phyloP scores from a whole-genome alignment of 2,797 vertebrate species.

The Fratercula arctica region DNA sequence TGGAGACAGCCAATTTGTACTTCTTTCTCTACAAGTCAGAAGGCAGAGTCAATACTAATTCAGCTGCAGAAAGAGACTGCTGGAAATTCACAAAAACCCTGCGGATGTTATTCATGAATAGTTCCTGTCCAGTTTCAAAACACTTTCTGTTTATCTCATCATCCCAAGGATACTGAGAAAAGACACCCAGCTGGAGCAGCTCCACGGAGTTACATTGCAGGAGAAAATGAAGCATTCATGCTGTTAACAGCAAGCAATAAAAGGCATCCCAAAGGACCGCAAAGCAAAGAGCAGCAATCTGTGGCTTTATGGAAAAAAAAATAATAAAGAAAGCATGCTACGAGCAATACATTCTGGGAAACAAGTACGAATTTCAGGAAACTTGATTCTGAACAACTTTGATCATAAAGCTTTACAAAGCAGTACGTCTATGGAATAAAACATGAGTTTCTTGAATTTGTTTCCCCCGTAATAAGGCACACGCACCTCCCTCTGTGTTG shows the following conservation, averaged over 20 bases:
- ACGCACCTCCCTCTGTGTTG: constrained; percentile 99
- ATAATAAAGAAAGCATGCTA: background rate
- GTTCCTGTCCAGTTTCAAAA: constrained; percentile 35
- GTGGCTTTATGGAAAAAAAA: background rate
- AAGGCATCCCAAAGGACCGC: background rate
- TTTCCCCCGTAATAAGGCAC: constrained; percentile 56
- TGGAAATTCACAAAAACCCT: constrained; percentile 3
- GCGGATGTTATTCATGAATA: constrained; percentile 8
- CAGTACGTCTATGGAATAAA: background rate
- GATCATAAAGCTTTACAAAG: background rate
- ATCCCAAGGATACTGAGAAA: background rate
- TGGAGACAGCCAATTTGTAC: background rate
- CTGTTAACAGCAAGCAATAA: background rate
- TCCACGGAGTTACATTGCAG: background rate
- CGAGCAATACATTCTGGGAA: background rate
- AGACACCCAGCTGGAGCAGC: constrained; percentile 31
- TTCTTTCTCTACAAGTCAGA: background rate
- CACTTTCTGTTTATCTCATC: constrained; percentile 44
- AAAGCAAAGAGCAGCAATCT: background rate
- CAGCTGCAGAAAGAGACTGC: constrained; percentile 21
- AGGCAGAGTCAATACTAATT: background rate
- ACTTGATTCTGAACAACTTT: background rate
- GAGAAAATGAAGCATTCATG: constrained; percentile 12
- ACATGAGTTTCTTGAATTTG: background rate
- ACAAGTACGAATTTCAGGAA: background rate